A percentile compares a stretch with the other conserved stretches of the same genome.
Evolutionary conservation across 2,888 invertebrate species (phyloP).

Genomic region (Diplolepis rosae): DNA sequence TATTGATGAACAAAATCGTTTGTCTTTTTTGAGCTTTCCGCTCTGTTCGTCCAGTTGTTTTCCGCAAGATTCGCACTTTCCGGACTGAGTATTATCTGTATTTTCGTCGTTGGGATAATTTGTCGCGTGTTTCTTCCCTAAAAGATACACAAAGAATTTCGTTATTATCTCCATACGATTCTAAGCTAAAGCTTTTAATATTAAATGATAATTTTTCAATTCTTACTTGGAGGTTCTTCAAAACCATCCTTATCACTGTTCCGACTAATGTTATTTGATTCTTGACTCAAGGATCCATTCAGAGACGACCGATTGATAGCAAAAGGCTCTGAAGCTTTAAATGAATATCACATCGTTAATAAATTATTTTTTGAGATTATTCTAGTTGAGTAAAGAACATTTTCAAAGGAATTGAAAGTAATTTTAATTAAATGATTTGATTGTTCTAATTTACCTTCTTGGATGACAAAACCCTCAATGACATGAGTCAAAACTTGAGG

Average conservation of each 20-base stretch:
- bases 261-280: slow-evolving; percentile 59
- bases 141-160: slow-evolving; percentile 25
- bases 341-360: slow-evolving; percentile 34
- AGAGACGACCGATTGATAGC: slow-evolving; percentile 82
- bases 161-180: background rate
- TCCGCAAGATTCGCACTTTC: slow-evolving; percentile 85
- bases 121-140: slow-evolving; percentile 73
- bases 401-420: background rate
- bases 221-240: slow-evolving; percentile 88
- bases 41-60: slow-evolving; percentile 74
- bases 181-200: background rate
- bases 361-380: slow-evolving; percentile 16
- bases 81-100: slow-evolving; percentile 73
- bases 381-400: background rate
- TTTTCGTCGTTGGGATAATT: slow-evolving; percentile 64
- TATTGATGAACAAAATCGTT: slow-evolving; percentile 84
- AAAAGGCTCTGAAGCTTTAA: slow-evolving; percentile 85
- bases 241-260: slow-evolving; percentile 76
- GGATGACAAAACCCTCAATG: slow-evolving; percentile 97
- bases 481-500: slow-evolving; percentile 97
- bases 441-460: slow-evolving; percentile 80
- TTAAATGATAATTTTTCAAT: slow-evolving; percentile 38
- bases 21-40: slow-evolving; percentile 81
- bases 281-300: slow-evolving; percentile 69
- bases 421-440: background rate